A percentile compares a stretch with the other conserved stretches of the same genome.
Evolutionary conservation across 2,888 invertebrate species (phyloP).

Genomic region (Lycocerus yunnanus): DNA sequence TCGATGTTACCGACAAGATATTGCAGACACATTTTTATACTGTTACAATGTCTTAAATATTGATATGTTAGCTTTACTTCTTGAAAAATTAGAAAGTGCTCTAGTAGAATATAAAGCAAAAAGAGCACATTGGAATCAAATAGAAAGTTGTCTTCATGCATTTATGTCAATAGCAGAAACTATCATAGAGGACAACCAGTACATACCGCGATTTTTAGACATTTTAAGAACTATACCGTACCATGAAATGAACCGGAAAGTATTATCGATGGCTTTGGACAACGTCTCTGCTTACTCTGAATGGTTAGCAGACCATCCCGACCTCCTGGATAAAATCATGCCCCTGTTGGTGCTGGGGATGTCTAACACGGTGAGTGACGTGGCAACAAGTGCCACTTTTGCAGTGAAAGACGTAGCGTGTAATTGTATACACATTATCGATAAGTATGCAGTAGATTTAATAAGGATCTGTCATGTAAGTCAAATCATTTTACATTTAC

Average conservation of each 20-base stretch:
- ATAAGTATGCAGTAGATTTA: slow-evolving; percentile 76
- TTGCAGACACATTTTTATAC: slow-evolving; percentile 66
- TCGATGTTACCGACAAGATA: slow-evolving; percentile 64
- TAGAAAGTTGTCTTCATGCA: slow-evolving; percentile 70
- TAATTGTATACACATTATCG: slow-evolving; percentile 77
- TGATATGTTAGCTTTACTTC: slow-evolving; percentile 72
- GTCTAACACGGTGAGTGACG: slow-evolving; percentile 63
- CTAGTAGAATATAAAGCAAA: slow-evolving; percentile 49
- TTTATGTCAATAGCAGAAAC: slow-evolving; percentile 68
- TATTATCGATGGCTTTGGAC: slow-evolving; percentile 75
- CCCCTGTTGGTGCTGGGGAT: slow-evolving; percentile 72
- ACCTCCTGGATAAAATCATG: slow-evolving; percentile 68
- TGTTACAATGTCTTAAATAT: slow-evolving; percentile 82
- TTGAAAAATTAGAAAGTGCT: slow-evolving; percentile 64
- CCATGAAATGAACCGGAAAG: slow-evolving; percentile 62
- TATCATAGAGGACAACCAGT: slow-evolving; percentile 61
- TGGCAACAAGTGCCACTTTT: slow-evolving; percentile 80
- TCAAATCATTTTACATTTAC: background rate
- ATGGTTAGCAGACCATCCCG: slow-evolving; percentile 79
- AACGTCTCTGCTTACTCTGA: slow-evolving; percentile 83
- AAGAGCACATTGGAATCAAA: slow-evolving; percentile 59
- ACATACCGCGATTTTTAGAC: slow-evolving; percentile 64
- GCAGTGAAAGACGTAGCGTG: slow-evolving; percentile 86
- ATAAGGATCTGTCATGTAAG: slow-evolving; percentile 69
- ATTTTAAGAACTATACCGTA: slow-evolving; percentile 68